Conservation (phyloP, 2,797 vertebrate species). For the Borostomias antarcticus region DNA sequence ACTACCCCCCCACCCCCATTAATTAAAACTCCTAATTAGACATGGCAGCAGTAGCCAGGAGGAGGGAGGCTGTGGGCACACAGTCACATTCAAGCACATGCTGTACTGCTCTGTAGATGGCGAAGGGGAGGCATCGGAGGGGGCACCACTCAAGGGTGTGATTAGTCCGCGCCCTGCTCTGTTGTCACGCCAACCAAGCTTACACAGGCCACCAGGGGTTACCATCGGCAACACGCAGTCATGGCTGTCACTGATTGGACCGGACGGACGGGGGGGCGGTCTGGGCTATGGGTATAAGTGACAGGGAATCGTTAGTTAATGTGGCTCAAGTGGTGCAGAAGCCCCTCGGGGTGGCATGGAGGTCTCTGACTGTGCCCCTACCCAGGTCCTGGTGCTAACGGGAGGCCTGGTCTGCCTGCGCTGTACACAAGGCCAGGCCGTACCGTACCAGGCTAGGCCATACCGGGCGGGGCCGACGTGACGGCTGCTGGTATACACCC, state of each 20-base stretch:
- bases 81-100: neutral
- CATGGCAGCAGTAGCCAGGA: constrained; percentile 61
- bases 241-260: constrained; percentile 60
- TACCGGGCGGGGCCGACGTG: constrained; percentile 53
- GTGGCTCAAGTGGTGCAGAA: constrained; percentile 56
- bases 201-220: constrained; percentile 45
- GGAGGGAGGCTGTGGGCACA: constrained; percentile 15
- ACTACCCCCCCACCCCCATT: constrained; percentile 49
- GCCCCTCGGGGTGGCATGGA: constrained; percentile 35
- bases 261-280: constrained; percentile 55
- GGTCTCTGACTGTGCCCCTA: constrained; percentile 3
- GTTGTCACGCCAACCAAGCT: constrained; percentile 46
- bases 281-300: constrained; percentile 46
- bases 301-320: constrained; percentile 56
- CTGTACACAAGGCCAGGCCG: constrained; percentile 54
- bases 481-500: constrained; percentile 62
- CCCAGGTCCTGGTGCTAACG: neutral
- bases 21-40: constrained; percentile 73
- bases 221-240: constrained; percentile 56
- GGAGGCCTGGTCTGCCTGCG: constrained; percentile 40
- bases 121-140: constrained; percentile 61
- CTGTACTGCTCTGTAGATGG: constrained; percentile 29
- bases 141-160: constrained; percentile 60
- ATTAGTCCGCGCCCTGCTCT: constrained; percentile 54
- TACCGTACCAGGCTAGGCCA: constrained; percentile 39